A percentile compares a stretch with the other conserved stretches of the same genome.
These are phyloP conservation scores for Thymelicus sylvestris DNA, from an alignment of 2,888 invertebrate genomes.

Conservation along the genomic window DNA sequence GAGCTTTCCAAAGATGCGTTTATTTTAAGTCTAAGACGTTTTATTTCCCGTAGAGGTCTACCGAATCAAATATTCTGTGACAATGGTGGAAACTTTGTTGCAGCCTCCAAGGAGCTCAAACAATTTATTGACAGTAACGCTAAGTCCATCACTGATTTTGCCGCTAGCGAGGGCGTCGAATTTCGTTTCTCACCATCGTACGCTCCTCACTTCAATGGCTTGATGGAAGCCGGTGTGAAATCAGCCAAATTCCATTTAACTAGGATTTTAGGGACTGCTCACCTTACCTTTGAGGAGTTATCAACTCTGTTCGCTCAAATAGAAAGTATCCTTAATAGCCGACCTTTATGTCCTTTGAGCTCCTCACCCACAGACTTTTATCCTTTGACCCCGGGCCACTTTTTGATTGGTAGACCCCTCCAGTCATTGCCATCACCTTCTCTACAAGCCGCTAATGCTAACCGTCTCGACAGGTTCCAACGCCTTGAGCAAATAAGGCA, in stretches of 20 bases:
- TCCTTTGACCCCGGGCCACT: no score
- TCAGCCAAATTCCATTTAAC: conserved; percentile 28
- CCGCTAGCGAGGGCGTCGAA: no score
- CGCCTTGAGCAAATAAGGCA: conserved; percentile 15
- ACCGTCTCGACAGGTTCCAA: conserved; percentile 2
- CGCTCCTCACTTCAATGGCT: no score
- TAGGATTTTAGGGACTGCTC: conserved; percentile 19
- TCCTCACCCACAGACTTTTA: no score
- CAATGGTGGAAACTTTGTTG: conserved; percentile 45
- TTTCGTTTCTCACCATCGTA: no score
- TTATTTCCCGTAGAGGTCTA: conserved; percentile 43
- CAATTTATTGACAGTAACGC: conserved; percentile 40
- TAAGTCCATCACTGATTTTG: conserved; percentile 37
- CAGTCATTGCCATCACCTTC: background rate
- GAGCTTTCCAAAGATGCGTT: conserved; percentile 27
- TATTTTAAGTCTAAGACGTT: conserved; percentile 39
- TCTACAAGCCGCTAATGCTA: conserved; percentile 8
- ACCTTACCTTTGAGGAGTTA: conserved; percentile 16
- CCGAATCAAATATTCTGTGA: conserved; percentile 42
- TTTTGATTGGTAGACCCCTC: no score
- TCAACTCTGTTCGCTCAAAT: conserved; percentile 10
- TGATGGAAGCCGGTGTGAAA: no score
- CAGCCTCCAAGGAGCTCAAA: conserved; percentile 39
- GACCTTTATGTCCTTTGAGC: background rate
- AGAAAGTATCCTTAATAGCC: conserved; percentile 15